Evolutionary conservation across 2,888 invertebrate species (phyloP).

Genomic region (Drosophila rellima): DNA sequence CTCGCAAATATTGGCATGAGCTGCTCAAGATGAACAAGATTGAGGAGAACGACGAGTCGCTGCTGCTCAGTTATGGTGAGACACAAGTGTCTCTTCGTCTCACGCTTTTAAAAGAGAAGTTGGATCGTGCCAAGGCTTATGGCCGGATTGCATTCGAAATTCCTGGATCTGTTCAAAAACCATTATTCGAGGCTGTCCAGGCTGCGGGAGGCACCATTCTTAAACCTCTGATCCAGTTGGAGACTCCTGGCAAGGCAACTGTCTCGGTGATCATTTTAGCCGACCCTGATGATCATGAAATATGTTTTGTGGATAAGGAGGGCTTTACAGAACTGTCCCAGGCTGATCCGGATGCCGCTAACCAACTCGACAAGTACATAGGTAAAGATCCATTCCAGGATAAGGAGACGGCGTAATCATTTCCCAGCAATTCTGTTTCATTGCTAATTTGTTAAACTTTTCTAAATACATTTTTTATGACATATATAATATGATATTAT

Average conservation of each 20-base stretch:
- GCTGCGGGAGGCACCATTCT: conserved; percentile 91
- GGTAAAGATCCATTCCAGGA: conserved; percentile 85
- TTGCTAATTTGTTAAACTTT: conserved; percentile 4
- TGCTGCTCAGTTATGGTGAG: conserved; percentile 90
- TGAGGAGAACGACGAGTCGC: conserved; percentile 88
- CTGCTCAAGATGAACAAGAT: conserved; percentile 91
- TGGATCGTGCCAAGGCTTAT: conserved; percentile 95
- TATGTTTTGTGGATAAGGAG: conserved; percentile 99
- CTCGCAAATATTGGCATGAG: conserved; percentile 94
- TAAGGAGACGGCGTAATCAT: conserved; percentile 39
- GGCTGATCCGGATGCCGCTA: conserved; percentile 93
- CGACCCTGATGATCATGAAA: conserved; percentile 99
- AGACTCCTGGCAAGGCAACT: conserved; percentile 98
- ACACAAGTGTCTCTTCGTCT: conserved; percentile 93
- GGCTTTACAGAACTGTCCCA: conserved; percentile 95
- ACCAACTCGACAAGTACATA: conserved; percentile 92
- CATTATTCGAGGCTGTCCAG: conserved; percentile 91
- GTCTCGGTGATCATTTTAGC: conserved; percentile 98
- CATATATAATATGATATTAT: background rate
- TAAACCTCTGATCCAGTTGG: conserved; percentile 95
- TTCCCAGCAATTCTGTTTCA: background rate
- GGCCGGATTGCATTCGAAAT: conserved; percentile 98
- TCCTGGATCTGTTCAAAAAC: conserved; percentile 91
- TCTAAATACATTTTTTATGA: conserved; percentile 5
- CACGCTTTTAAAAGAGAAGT: conserved; percentile 82